Evolutionary conservation across 2,113 vertebrate species (phyloP), one percentile per base, ranked within the genome.

Genomic region (Cynopterus brachyotis): DNA sequence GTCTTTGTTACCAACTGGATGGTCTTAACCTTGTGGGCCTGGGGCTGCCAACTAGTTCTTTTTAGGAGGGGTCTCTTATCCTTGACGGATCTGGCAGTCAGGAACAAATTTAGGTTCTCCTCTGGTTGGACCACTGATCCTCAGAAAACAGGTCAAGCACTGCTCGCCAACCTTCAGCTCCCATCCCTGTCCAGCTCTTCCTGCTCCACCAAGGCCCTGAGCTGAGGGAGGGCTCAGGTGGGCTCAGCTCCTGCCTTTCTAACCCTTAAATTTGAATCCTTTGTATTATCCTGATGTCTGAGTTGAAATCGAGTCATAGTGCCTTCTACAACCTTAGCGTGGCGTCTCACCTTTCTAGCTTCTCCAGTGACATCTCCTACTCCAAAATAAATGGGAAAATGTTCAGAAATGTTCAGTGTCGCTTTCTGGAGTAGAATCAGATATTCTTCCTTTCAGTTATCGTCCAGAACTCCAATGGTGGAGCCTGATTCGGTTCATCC

Each of bases 351-450:
- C 81, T 87, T 79, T 62, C 73, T 17, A 12, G 22, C 45, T 73
- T 87, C 93, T 95, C 47, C 35, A 30, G 17, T 16, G 40, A 59
- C 70, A 84, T 40, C 78, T 35, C 93, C 26, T 37, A 32, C 72
- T 75, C 69, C 55, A 83, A 1, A 62, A 73, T 30, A 60, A 45
- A 7, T 69, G n/a, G 69, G 28, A 22, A 85, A 6, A 75, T 3
- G 0, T 75, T 62, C 9, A 32, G 32, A 85, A 6, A 75, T 3
- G 0, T 75, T 62, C 9, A 32, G 32, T n/a, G 15, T 32, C 40
- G 28, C 72, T 90, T 67, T 94, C 55, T 47, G 45, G 22, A 35
- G 20, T 28, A 15, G 72, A 84, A 47, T 64, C 76, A 40, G 20
- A 35, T 64, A 53, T 20, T 55, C 32, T 96, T 83, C 17, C 47